These are phyloP conservation scores for Carabus problematicus DNA, from an alignment of 2,888 invertebrate species.

Conservation along the genomic window DNA sequence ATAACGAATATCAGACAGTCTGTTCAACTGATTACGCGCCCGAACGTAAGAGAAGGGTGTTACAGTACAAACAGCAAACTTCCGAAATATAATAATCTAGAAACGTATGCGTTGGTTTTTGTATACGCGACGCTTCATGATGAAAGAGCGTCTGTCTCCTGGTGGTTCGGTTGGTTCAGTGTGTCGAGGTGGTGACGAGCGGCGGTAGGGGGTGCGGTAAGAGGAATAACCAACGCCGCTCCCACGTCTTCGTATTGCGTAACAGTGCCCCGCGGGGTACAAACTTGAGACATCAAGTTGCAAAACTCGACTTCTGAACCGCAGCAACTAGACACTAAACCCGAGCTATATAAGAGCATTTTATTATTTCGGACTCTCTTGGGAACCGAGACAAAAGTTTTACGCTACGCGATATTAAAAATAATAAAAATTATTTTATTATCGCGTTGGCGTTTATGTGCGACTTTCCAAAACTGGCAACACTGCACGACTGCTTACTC, in stretches of 20 bases:
- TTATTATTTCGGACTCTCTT: constrained; percentile 39
- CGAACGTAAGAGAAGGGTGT: no score
- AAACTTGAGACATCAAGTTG: constrained; percentile 40
- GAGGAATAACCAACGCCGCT: constrained; percentile 11
- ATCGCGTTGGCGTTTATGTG: constrained; percentile 24
- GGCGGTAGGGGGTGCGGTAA: not conserved
- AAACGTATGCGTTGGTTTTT: constrained; percentile 10
- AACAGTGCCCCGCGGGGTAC: constrained; percentile 38
- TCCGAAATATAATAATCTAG: constrained; percentile 13
- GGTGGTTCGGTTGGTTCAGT: constrained; percentile 2
- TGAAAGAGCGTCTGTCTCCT: not conserved
- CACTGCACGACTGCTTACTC: constrained; percentile 15
- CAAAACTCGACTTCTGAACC: constrained; percentile 34
- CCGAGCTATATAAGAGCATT: constrained; percentile 33
- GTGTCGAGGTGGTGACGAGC: not conserved
- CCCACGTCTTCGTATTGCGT: constrained; percentile 29
- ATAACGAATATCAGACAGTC: no score
- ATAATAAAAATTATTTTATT: constrained; percentile 40
- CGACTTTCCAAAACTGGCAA: constrained; percentile 15
- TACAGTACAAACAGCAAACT: not conserved
- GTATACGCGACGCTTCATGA: not conserved
- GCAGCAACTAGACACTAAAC: constrained; percentile 28
- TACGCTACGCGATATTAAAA: constrained; percentile 36
- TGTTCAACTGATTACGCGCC: no score
- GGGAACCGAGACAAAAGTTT: constrained; percentile 28